Conservation (phyloP, 2,113 vertebrate species). For the Rhinopomastus cyanomelas region DNA sequence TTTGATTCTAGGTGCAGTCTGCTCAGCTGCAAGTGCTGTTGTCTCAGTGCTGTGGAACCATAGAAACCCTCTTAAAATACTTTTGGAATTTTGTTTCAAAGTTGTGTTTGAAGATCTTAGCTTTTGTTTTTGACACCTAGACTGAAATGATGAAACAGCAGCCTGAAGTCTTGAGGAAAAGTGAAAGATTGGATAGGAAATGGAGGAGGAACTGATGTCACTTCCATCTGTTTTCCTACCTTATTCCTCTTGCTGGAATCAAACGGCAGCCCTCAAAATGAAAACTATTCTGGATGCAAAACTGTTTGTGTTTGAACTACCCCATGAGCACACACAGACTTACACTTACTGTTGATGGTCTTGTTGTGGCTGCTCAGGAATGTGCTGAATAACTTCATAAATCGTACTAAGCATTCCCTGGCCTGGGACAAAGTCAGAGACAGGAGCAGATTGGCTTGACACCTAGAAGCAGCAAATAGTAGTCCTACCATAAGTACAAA, state of each 20-base stretch:
- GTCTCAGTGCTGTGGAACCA: background rate
- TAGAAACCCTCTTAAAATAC: background rate
- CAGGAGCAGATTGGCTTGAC: conserved; percentile 35
- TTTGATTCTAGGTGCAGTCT: background rate
- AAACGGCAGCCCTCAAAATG: background rate
- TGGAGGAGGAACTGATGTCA: background rate
- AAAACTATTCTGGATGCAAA: background rate
- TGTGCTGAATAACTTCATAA: conserved; percentile 79
- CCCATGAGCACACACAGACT: background rate
- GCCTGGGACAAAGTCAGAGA: conserved; percentile 29
- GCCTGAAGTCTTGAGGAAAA: background rate
- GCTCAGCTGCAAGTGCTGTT: background rate
- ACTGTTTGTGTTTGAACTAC: background rate
- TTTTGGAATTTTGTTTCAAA: background rate
- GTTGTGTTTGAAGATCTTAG: background rate
- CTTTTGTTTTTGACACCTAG: background rate
- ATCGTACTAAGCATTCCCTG: conserved; percentile 68
- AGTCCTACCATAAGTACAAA: conserved; percentile 18
- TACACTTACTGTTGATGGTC: conserved; percentile 70
- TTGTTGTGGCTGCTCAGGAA: conserved; percentile 67
- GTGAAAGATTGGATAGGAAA: background rate
- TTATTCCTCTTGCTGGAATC: background rate
- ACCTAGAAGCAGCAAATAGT: conserved; percentile 59
- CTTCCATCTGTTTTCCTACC: background rate
- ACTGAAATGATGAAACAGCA: background rate